Base-by-base conservation (phyloP, 2,888 invertebrate genomes). In the Dilophus febrilis region DNA sequence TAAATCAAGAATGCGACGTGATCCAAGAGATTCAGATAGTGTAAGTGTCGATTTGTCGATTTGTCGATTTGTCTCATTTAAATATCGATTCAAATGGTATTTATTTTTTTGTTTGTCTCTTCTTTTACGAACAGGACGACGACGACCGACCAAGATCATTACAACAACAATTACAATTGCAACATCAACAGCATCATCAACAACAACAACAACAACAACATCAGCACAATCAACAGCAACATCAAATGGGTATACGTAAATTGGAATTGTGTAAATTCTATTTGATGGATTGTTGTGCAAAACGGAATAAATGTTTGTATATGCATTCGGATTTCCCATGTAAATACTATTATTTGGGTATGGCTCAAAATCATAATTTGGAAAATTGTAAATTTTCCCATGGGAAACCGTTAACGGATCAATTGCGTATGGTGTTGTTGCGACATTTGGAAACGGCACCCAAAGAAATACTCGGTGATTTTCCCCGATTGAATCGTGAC, bases 281-380 rank as follows among this genome's bases (percentile, higher is more conserved):
- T 65, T 64, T 94, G 44, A 86, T 85, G 78, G 90, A 90, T 49
- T 87, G 87, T 59, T 95, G 95, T 66, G 83, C 86, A 40, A 95
- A 94, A 65, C 78, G 87, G 52, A 91, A 91, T 51, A 86, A 88
- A 63, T 97, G 95, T 66, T 71, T 87, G 16, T 97, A 90, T 57
- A 85, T 95, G 85, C 95, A 95, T 65, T 77, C 83, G 52, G 92
- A 94, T 60, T 95, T 92, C 61, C 95, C 95, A 14, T 95, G 95
- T 66, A 94, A 94, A 69, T 94, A 83, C 66, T 92, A 81, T 64
- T 94, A 97, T 58, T 85, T 91, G 39, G 92, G 92, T 46, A 71
- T 85, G 60, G n/a, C n/a, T n/a, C 78, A 80, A 40, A 94, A 94
- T 61, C 72, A 71, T 37, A 74, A 76, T 26, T 74, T 74, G 54